Evolutionary conservation across 2,797 vertebrate species (phyloP).

Genomic region (Lithobates sylvaticus): DNA sequence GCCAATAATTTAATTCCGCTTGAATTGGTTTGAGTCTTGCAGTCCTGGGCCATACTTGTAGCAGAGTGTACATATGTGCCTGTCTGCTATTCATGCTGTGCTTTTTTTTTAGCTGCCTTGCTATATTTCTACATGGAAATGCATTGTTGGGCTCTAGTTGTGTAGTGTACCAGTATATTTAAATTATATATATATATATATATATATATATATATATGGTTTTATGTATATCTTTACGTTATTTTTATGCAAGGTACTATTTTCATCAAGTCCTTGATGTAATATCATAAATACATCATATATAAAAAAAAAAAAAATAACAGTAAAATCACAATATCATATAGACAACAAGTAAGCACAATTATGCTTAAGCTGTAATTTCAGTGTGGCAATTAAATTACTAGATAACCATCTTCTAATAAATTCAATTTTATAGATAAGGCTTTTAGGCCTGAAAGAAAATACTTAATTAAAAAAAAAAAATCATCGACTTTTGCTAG

Average conservation of each 20-base stretch:
- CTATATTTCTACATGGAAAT: background rate
- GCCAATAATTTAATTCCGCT: slow-evolving; percentile 68
- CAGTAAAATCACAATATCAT: no score
- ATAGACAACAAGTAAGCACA: background rate
- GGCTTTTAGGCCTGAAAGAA: slow-evolving; percentile 26
- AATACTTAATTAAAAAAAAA: background rate
- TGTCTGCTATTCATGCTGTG: background rate
- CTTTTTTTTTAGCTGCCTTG: background rate
- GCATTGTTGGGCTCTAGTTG: background rate
- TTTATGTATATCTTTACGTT: no score
- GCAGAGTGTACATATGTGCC: background rate
- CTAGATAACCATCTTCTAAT: background rate
- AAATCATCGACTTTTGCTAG: no score
- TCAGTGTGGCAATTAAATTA: background rate
- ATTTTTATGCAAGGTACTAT: background rate
- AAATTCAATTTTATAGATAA: slow-evolving; percentile 2
- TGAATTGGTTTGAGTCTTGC: slow-evolving; percentile 15
- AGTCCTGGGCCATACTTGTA: background rate
- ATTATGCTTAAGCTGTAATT: background rate
- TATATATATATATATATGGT: no score
- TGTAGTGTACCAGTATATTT: no score
- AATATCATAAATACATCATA: no score
- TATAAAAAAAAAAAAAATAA: no score
- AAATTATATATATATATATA: no score
- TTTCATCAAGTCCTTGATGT: background rate